Evolutionary conservation across 1,140 invertebrate species (phyloP), one percentile per base, ranked within the genome.

Genomic region (Trachymyrmex septentrionalis): DNA sequence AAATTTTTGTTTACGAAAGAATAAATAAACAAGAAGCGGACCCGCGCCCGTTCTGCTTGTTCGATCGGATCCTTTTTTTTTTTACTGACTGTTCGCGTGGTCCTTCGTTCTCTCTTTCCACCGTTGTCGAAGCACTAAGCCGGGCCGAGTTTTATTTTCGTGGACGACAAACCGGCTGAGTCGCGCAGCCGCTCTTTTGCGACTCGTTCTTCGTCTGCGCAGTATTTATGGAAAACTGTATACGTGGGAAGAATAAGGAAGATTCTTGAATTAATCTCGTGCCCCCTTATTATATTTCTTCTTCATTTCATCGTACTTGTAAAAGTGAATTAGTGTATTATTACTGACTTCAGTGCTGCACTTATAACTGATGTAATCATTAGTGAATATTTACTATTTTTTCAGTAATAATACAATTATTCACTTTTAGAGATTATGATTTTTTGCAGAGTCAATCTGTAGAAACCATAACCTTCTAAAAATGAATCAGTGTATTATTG

Each of bases 1-100:
- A 90, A 91, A 90, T 91, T 90, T 90, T 91, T 91, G 84, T 91
- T 77, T 86, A 63, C 80, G 71, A 86, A 81, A 87, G 85, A 90
- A 84, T 80, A 82, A 89, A 92, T 86, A 89, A 89, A 92, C 89
- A 89, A 81, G 48, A 24, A 66, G 63, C 27, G 66, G 73, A 44
- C 53, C 14, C 27, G 50, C n/a, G 30, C 14, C 34, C 53, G 59
- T 21, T 21, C 19, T 69, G 44, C 50, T 10, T 30, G 66, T n/a
- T 34, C 76, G n/a, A 30, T 30, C 19, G 59, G 72, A 24, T 82
- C n/a, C 16, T 7, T n/a, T 53, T 61, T 48, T 48, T 34, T 24
- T 64, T 59, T 55, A 67, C 38, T n/a, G 53, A 27, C 55, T 34
- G 21, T 27, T 59, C 48, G 53, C 87, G 48, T 86, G 55, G 61